A percentile compares a stretch with the other conserved stretches of the same genome.
These are phyloP conservation scores for Atta colombica DNA, from an alignment of 1,140 invertebrate genomes.

Conservation along the genomic window DNA sequence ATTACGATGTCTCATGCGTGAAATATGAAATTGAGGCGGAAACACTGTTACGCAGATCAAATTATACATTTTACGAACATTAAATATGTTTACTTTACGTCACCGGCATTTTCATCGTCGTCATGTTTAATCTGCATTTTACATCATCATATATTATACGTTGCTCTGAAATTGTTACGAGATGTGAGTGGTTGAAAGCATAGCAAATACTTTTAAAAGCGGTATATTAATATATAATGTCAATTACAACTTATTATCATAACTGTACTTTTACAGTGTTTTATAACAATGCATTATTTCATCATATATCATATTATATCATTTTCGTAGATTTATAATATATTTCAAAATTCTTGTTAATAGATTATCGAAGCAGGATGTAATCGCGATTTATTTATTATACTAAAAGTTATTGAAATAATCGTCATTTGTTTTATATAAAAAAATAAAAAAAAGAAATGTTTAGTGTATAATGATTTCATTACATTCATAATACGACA, in stretches of 20 bases:
- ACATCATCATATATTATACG: constrained; percentile 28
- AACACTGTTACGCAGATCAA: constrained; percentile 28
- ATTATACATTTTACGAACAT: constrained; percentile 50
- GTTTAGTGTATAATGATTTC: not conserved
- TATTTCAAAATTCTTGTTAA: constrained; percentile 1
- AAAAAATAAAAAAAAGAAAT: not conserved
- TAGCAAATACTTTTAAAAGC: constrained; percentile 24
- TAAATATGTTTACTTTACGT: constrained; percentile 53
- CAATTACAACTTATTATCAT: constrained; percentile 29
- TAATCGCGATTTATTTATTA: not conserved
- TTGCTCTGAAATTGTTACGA: constrained; percentile 38
- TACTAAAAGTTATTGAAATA: not conserved
- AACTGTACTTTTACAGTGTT: not conserved
- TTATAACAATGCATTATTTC: not conserved
- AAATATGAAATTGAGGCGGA: constrained; percentile 41
- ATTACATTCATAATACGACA: not conserved
- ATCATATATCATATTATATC: not conserved
- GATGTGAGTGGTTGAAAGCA: constrained; percentile 19
- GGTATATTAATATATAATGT: constrained; percentile 31
- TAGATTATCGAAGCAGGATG: not conserved
- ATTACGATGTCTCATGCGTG: constrained; percentile 22
- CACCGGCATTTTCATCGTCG: constrained; percentile 26
- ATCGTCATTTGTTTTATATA: not conserved
- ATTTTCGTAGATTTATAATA: constrained; percentile 15
- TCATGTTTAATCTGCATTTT: constrained; percentile 38